A percentile compares a stretch with the other conserved stretches of the same genome.
These are phyloP conservation scores for Cetoscarus ocellatus DNA, from an alignment of 2,797 vertebrate species.

Conservation along the genomic window DNA sequence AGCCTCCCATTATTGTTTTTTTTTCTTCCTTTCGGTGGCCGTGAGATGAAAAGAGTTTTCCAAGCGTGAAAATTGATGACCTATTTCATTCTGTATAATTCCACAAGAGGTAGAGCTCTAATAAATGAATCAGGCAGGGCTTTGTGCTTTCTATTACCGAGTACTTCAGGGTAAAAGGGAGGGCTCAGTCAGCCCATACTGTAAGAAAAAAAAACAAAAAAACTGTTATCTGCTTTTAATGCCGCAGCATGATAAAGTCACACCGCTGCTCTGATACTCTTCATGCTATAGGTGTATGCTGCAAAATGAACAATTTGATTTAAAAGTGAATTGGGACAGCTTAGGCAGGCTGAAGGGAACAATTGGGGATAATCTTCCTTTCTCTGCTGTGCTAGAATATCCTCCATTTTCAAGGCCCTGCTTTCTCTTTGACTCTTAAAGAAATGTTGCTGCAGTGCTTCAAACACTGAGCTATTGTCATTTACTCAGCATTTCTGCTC, in stretches of 20 bases:
- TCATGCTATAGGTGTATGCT: constrained; percentile 15
- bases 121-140: constrained; percentile 45
- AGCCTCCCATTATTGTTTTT: constrained; percentile 30
- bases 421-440: constrained; percentile 43
- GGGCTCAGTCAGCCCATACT: constrained; percentile 1
- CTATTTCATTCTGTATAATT: constrained; percentile 53
- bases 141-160: constrained; percentile 38
- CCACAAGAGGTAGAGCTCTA: constrained; percentile 30
- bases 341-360: constrained; percentile 57
- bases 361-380: constrained; percentile 67
- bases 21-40: background rate
- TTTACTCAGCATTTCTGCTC: constrained; percentile 23
- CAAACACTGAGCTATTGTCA: constrained; percentile 36
- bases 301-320: constrained; percentile 47
- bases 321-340: constrained; percentile 55
- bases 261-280: constrained; percentile 5
- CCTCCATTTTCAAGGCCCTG: constrained; percentile 40
- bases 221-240: constrained; percentile 7
- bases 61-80: constrained; percentile 54
- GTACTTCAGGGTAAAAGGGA: constrained; percentile 7
- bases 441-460: constrained; percentile 21
- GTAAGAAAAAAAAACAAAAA: constrained; percentile 5
- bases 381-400: constrained; percentile 38
- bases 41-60: constrained; percentile 48
- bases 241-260: constrained; percentile 22